A percentile compares a stretch with the other conserved stretches of the same genome.
Evolutionary conservation across 2,113 vertebrate genomes (phyloP).

Genomic region (Grallaria varia): DNA sequence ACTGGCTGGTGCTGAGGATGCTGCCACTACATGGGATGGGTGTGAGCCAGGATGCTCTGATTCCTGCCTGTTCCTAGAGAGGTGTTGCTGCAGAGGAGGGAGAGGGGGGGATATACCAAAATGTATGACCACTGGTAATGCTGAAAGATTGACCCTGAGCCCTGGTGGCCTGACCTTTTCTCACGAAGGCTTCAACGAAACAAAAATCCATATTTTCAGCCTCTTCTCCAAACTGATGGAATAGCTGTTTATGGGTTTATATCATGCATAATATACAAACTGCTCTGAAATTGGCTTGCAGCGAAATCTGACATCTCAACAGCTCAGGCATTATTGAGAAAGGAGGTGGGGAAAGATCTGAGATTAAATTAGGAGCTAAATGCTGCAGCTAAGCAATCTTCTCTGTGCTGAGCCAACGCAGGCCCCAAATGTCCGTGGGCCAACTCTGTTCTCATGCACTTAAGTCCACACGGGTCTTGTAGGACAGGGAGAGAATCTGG

Average conservation of each 20-base stretch:
- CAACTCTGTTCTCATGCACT: not conserved
- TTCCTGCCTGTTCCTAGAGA: no score
- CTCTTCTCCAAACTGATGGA: not conserved
- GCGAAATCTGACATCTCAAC: not conserved
- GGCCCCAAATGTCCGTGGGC: not conserved
- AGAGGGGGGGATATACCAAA: not conserved
- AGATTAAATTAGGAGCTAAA: not conserved
- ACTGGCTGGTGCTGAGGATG: accelerated
- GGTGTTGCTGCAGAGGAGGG: not conserved
- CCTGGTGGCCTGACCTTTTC: not conserved
- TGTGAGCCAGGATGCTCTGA: not conserved
- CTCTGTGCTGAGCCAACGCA: not conserved
- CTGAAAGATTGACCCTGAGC: not conserved
- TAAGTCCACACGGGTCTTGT: not conserved
- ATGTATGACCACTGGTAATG: accelerated
- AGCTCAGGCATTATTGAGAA: not conserved
- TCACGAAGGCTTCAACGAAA: not conserved
- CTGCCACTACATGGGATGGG: accelerated
- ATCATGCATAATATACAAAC: not conserved
- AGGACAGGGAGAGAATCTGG: not conserved
- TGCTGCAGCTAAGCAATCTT: not conserved
- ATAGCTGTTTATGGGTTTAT: not conserved
- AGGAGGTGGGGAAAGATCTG: not conserved
- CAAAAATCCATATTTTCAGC: not conserved
- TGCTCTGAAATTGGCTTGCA: not conserved